phyloP scores from a whole-genome alignment of 2,888 invertebrate species.

The Pachydiplax longipennis region DNA sequence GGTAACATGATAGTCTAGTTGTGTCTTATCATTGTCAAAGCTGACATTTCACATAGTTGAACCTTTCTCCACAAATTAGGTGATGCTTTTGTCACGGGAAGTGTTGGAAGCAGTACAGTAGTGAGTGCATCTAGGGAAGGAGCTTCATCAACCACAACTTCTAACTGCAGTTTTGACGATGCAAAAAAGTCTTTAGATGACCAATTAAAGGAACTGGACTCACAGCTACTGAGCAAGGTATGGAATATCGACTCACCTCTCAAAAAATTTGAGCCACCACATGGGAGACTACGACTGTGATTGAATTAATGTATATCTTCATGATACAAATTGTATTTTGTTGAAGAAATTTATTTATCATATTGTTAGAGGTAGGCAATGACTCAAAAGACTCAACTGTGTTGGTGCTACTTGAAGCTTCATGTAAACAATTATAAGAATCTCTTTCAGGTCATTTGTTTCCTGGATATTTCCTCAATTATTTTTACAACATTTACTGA shows the following conservation, averaged over 20 bases:
- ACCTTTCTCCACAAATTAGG: background rate
- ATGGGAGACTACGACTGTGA: no score
- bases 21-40: background rate
- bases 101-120: background rate
- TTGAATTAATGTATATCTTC: no score
- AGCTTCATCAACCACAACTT: slow-evolving; percentile 45
- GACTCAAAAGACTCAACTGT: no score
- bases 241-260: background rate
- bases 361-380: no score
- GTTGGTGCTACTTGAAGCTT: no score
- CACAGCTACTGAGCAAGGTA: slow-evolving; percentile 76
- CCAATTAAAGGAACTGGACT: slow-evolving; percentile 82
- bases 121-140: background rate
- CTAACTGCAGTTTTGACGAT: slow-evolving; percentile 69
- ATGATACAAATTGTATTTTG: no score
- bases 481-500: no score
- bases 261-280: background rate
- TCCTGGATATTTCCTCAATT: no score
- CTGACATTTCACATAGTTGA: background rate
- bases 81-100: background rate
- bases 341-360: no score
- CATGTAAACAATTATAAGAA: no score
- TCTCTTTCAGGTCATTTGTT: no score
- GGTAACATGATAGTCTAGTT: no score
- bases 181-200: slow-evolving; percentile 79